Base-by-base conservation (phyloP, 2,888 invertebrate genomes). In the Thymelicus acteon region DNA sequence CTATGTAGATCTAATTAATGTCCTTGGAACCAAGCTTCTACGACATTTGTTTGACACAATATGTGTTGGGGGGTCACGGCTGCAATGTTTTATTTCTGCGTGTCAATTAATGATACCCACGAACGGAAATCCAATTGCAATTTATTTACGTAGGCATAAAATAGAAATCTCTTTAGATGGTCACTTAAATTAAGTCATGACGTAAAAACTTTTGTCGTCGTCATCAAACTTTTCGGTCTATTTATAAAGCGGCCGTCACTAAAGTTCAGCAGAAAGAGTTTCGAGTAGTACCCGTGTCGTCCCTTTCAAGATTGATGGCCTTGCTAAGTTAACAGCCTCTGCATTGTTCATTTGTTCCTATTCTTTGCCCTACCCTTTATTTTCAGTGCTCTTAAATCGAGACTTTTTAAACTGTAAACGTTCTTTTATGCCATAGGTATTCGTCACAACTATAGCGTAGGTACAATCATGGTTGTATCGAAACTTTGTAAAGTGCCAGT, bases 251-350 rank as follows among this genome's bases (percentile, higher is more conserved):
- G 82, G 80, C 82, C 84, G 87, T 86, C 86, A 85, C 85, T 86
- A 89, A 90, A 89, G 84, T 90, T 89, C 85, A 81, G 83, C 80
- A 80, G 82, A 87, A 89, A 89, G 89, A 88, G 89, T 89, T 88
- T 84, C 67, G 73, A 78, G 78, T 83, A 86, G 86, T 87, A 88
- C 89, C 86, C 80, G 88, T 85, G 88, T 88, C 88, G 82, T 84
- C 85, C 86, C 81, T 84, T 82, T 83, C 77, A 86, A 91, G 90
- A 91, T 91, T 90, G 90, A 91, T 91, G 86, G 83, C 82, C 82
- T 83, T 80, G 80, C 83, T 79, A 80, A 81, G 83, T 82, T 85
- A 84, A 80, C 81, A 80, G 80, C 66, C 72, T 72, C 73, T 67
- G 71, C 74, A 81, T 81, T 82, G 81, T 84, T 81, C 80, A 77